A percentile compares a stretch with the other conserved stretches of the same genome.
Conservation (phyloP, 2,797 vertebrate genomes). For the Peromyscus nudipes region DNA sequence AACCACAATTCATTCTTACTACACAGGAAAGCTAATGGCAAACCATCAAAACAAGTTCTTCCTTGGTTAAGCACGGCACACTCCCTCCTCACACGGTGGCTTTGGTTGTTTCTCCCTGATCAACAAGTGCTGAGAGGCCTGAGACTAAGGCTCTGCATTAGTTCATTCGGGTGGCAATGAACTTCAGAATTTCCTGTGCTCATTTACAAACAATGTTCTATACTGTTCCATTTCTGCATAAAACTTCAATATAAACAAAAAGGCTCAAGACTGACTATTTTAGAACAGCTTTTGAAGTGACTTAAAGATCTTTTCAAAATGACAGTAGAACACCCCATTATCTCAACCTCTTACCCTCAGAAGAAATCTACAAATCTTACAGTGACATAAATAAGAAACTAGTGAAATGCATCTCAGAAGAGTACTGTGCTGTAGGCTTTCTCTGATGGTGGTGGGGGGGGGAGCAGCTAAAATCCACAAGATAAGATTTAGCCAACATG, state of each 20-base stretch:
- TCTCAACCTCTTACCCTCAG: constrained; percentile 60
- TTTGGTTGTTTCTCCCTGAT: constrained; percentile 56
- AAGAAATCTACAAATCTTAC: not conserved
- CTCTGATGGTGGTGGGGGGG: not conserved
- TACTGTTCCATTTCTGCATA: constrained; percentile 9
- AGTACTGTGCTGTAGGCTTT: not conserved
- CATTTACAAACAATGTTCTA: constrained; percentile 23
- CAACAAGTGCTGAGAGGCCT: constrained; percentile 85
- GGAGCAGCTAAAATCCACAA: not conserved
- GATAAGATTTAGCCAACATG: constrained; percentile 35
- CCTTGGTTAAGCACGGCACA: constrained; percentile 3
- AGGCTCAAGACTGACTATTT: not conserved
- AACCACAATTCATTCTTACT: not conserved
- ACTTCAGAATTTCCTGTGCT: constrained; percentile 24
- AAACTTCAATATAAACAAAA: constrained; percentile 37
- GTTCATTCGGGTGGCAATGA: constrained; percentile 18
- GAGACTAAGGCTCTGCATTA: not conserved
- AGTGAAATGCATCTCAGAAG: not conserved
- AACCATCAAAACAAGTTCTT: constrained; percentile 45
- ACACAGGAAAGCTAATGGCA: constrained; percentile 20
- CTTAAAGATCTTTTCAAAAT: constrained; percentile 58
- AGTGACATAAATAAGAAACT: constrained; percentile 57
- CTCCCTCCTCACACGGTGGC: not conserved
- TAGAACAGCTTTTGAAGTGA: constrained; percentile 36
- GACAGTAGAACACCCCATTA: constrained; percentile 20